Base-by-base conservation (phyloP, 2,888 invertebrate genomes). In the Zonitis immaculata region DNA sequence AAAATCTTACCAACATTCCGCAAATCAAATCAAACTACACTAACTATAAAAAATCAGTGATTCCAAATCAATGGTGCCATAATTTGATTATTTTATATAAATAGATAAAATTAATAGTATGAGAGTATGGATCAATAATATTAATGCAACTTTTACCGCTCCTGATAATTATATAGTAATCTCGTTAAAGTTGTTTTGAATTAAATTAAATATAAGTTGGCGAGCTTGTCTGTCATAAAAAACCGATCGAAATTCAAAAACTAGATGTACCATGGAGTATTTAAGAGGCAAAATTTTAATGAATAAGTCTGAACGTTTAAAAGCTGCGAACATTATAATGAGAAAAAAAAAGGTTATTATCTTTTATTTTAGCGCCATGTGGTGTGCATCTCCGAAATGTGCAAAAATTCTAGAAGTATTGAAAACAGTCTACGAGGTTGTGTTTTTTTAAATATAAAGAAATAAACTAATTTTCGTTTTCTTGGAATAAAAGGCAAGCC, bases 311-410 rank as follows among this genome's bases (percentile, higher is more conserved):
- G 63, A 63, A 11, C 27, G 57, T 25, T 20, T 49, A n/a, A 45
- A 60, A 5, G 20, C 53, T 12, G 63, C 57, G 3, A 59, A 65
- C 16, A 56, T 62, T 9, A 60, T 59, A 4, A 52, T 69, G 3
- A 53, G 57, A 49, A 54, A 63, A 20, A 63, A 61, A 48, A 57
- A 61, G 20, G 59, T 66, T 4, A 56, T 68, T 2, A 49, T 64
- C 16, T 68, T 65, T 25, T 67, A 63, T 39, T 71, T 70, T 52
- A 62, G 64, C 7, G 65, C 68, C 1, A 52, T 62, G 1, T 61
- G 62, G 61, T 64, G 66, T 42, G 14, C 43, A 16, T 49, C 61
- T 0, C 26, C 48, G 7, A 45, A 45, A 4, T 66, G 65, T 47
- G 55, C 53, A 44, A 32, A 52, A 11, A 49, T 70, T n/a, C 57